These are phyloP conservation scores for Drosophila pegasa DNA, from an alignment of 2,888 invertebrate species.

Conservation along the genomic window DNA sequence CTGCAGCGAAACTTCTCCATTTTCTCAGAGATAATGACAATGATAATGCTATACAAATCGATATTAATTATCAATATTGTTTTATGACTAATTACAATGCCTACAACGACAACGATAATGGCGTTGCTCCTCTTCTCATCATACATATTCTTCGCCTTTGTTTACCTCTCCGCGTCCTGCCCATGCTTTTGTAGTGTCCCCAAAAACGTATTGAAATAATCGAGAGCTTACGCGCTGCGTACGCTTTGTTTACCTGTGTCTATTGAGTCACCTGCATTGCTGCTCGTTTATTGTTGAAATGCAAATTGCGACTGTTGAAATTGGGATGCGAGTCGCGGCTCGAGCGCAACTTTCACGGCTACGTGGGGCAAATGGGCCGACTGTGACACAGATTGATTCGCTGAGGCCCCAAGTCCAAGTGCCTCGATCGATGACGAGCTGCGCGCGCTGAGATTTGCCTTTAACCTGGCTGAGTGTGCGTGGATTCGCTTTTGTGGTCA, in stretches of 20 bases:
- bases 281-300: conserved; percentile 46
- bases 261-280: conserved; percentile 19
- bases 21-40: too few relatives aligned
- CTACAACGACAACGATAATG: too few relatives aligned
- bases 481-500: conserved; percentile 37
- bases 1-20: too few relatives aligned
- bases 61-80: too few relatives aligned
- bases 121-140: not conserved
- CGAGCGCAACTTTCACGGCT: conserved; percentile 50
- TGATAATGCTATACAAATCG: too few relatives aligned
- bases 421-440: conserved; percentile 39
- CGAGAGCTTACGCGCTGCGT: conserved; percentile 9
- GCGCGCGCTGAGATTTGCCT: conserved; percentile 27
- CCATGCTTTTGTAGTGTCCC: not conserved
- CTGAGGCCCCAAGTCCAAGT: conserved; percentile 9
- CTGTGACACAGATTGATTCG: conserved; percentile 42
- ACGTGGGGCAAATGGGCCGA: conserved; percentile 34
- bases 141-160: not conserved
- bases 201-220: not conserved
- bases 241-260: not conserved
- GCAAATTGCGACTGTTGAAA: conserved; percentile 51
- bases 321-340: conserved; percentile 46
- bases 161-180: not conserved
- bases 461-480: conserved; percentile 35
- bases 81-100: too few relatives aligned